Evolutionary conservation across 2,797 vertebrate genomes (phyloP).

Genomic region (Gouania willdenowi): DNA sequence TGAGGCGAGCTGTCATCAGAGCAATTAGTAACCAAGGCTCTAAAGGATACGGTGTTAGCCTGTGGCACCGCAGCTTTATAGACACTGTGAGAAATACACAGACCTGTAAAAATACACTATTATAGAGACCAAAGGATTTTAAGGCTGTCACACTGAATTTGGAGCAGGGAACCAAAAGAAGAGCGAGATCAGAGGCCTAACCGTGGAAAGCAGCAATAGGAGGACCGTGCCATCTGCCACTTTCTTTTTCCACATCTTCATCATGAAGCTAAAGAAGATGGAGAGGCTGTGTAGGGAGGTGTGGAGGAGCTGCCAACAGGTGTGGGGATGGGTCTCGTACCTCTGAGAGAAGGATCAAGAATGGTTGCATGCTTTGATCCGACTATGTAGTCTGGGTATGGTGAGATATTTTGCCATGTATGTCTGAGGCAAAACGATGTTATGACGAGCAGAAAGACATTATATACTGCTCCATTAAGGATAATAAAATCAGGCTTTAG

Average conservation of each 20-base stretch:
- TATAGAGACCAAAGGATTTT: conserved; percentile 22
- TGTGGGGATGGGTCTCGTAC: conserved; percentile 35
- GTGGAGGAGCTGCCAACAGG: conserved; percentile 78
- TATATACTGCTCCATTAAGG: too few relatives aligned
- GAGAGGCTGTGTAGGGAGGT: conserved; percentile 68
- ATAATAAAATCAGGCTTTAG: too few relatives aligned
- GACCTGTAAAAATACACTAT: conserved; percentile 9
- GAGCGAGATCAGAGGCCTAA: conserved; percentile 16
- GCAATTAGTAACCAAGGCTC: conserved; percentile 19
- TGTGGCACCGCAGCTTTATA: not conserved
- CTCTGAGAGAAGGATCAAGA: not conserved
- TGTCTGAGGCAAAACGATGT: too few relatives aligned
- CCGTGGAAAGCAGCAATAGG: conserved; percentile 7
- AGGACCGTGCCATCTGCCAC: conserved; percentile 38
- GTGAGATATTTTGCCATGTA: too few relatives aligned
- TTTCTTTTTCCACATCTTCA: conserved; percentile 6
- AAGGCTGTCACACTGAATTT: conserved; percentile 33
- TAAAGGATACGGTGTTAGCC: conserved; percentile 15
- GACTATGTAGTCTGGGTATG: too few relatives aligned
- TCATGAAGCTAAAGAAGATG: conserved; percentile 78
- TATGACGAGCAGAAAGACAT: too few relatives aligned
- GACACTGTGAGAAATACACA: conserved; percentile 2
- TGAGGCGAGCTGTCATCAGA: conserved; percentile 22
- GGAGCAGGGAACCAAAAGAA: conserved; percentile 20
- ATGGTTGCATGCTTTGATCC: too few relatives aligned